phyloP scores from a whole-genome alignment of 2,888 invertebrate species.

The Monochamus alternatus region DNA sequence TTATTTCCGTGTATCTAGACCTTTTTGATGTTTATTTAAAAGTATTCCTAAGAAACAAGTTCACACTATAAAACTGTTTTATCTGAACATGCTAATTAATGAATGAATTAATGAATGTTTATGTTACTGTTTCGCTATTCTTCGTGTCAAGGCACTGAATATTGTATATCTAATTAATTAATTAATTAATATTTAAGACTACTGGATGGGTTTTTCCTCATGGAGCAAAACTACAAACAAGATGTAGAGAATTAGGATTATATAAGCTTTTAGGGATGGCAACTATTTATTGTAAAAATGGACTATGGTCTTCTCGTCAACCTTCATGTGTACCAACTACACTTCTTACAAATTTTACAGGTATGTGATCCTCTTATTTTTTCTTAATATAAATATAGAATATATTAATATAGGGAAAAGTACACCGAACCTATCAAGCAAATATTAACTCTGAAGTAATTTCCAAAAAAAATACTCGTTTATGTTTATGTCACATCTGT shows the following conservation, averaged over 20 bases:
- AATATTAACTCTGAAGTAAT: too few relatives aligned
- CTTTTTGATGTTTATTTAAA: too few relatives aligned
- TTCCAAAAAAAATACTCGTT: too few relatives aligned
- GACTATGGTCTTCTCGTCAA: slow-evolving; percentile 84
- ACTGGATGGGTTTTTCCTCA: slow-evolving; percentile 82
- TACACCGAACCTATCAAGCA: too few relatives aligned
- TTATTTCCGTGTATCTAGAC: too few relatives aligned
- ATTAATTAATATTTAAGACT: slow-evolving; percentile 68
- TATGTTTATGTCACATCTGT: too few relatives aligned
- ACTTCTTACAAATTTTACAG: slow-evolving; percentile 88
- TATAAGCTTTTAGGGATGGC: slow-evolving; percentile 88
- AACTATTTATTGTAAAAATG: slow-evolving; percentile 85
- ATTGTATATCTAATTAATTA: background rate
- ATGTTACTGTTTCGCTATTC: background rate
- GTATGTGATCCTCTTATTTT: slow-evolving; percentile 67
- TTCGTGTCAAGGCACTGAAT: background rate
- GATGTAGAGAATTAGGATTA: slow-evolving; percentile 87
- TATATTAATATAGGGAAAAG: too few relatives aligned
- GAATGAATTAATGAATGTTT: too few relatives aligned
- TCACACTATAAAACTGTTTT: too few relatives aligned
- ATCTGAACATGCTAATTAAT: too few relatives aligned
- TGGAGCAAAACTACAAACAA: slow-evolving; percentile 82
- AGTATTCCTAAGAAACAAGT: too few relatives aligned
- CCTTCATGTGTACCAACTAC: slow-evolving; percentile 92
- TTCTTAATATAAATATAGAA: too few relatives aligned